Conservation (phyloP, 2,797 vertebrate genomes). For the Muscicapa comitata region DNA sequence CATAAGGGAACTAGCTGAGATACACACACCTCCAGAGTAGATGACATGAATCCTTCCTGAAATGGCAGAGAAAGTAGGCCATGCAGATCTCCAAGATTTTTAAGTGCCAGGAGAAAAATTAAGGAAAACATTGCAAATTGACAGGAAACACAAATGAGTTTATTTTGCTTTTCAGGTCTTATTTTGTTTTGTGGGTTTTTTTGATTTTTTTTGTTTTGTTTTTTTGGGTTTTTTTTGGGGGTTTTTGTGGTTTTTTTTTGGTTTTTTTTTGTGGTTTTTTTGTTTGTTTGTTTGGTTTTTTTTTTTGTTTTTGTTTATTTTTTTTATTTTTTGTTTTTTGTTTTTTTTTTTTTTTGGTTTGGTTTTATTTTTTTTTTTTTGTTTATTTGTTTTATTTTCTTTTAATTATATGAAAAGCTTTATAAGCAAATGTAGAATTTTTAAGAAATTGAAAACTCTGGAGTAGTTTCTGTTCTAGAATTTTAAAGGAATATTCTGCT, state of each 20-base stretch:
- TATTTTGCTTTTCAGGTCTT: background rate
- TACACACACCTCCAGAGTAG: background rate
- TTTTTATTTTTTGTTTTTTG: background rate
- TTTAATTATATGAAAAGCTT: background rate
- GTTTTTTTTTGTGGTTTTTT: too few relatives aligned
- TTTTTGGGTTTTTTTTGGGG: too few relatives aligned
- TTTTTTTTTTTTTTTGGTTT: too few relatives aligned
- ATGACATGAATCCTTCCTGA: background rate
- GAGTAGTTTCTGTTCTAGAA: background rate
- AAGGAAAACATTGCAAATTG: background rate
- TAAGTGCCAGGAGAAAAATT: background rate
- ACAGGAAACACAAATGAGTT: background rate
- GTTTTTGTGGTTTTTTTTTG: background rate
- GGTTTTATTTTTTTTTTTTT: background rate
- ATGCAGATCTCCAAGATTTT: background rate
- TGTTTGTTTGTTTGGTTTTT: background rate
- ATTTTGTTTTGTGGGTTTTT: background rate
- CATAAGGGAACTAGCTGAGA: background rate
- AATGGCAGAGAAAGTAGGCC: background rate
- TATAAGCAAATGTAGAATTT: background rate
- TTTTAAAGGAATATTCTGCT: background rate
- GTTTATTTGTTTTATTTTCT: background rate
- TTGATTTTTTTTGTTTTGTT: background rate
- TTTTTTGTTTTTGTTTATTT: background rate
- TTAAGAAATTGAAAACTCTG: background rate